phyloP scores from a whole-genome alignment of 2,113 vertebrate species.

The Mola mola region DNA sequence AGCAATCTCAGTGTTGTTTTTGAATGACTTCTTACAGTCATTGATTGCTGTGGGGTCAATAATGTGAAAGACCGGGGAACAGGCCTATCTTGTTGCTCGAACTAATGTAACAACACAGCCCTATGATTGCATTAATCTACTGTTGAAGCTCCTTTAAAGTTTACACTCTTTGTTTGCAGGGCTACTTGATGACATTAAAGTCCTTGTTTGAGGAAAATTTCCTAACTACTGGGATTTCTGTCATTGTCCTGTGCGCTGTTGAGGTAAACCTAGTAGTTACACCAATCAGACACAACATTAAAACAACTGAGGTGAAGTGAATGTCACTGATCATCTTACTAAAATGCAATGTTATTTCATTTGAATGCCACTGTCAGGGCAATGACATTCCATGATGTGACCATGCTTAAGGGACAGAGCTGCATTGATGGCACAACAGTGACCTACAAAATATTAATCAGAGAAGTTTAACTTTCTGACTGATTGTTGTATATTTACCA shows the following conservation, averaged over 20 bases:
- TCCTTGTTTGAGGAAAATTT: slow-evolving; percentile 66
- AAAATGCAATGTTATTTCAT: too few species aligned
- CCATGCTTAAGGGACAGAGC: too few species aligned
- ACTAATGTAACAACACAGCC: fast-evolving
- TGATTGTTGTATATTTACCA: too few species aligned
- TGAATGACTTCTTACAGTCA: slow-evolving; percentile 50
- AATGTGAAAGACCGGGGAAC: slow-evolving; percentile 57
- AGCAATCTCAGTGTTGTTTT: not conserved
- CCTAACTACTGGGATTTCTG: slow-evolving; percentile 69
- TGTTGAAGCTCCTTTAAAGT: not conserved
- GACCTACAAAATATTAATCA: too few species aligned
- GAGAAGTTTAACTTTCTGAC: too few species aligned
- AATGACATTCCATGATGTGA: too few species aligned
- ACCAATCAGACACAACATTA: too few species aligned
- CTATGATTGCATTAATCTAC: not conserved
- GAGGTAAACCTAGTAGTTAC: slow-evolving; percentile 74
- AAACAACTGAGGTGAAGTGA: too few species aligned
- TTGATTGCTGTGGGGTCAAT: slow-evolving; percentile 72
- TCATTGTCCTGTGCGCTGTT: slow-evolving; percentile 80
- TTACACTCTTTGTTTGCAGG: slow-evolving; percentile 59
- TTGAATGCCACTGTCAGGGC: too few species aligned
- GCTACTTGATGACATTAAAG: slow-evolving; percentile 54
- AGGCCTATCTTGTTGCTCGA: slow-evolving; percentile 56
- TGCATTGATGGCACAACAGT: too few species aligned
- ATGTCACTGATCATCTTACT: too few species aligned